Evolutionary conservation across 1,140 invertebrate genomes (phyloP).

Genomic region (Ylistrum balloti): DNA sequence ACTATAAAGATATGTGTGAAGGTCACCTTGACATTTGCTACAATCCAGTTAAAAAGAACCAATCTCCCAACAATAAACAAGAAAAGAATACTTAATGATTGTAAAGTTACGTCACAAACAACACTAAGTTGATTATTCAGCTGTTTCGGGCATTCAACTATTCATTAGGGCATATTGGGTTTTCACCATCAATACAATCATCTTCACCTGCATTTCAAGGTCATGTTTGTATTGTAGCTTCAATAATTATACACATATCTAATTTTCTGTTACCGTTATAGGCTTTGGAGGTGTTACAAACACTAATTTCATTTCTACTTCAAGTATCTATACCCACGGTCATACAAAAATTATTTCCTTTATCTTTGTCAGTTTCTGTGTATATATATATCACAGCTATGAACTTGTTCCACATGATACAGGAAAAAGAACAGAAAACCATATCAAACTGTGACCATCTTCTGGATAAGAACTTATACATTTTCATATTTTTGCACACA

Average conservation of each 20-base stretch:
- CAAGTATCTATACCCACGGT: no score
- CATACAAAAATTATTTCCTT: no score
- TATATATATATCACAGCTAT: no score
- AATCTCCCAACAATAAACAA: background rate
- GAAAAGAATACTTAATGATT: background rate
- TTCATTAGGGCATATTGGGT: background rate
- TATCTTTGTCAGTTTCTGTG: no score
- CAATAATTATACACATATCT: background rate
- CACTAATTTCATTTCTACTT: background rate
- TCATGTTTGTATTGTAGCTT: background rate
- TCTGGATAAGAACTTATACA: no score
- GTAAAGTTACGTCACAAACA: background rate
- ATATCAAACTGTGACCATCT: no score
- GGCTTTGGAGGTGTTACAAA: background rate
- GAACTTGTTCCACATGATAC: no score
- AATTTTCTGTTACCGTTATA: background rate
- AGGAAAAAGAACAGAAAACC: no score
- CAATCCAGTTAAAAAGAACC: conserved; percentile 7
- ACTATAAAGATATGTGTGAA: no score
- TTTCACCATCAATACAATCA: background rate
- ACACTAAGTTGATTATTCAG: background rate
- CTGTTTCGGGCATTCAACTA: background rate
- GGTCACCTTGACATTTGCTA: background rate
- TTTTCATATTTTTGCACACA: no score
- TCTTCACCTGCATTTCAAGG: background rate